Conservation (phyloP, 2,888 invertebrate species). For the Hermaeophaga mercurialis region DNA sequence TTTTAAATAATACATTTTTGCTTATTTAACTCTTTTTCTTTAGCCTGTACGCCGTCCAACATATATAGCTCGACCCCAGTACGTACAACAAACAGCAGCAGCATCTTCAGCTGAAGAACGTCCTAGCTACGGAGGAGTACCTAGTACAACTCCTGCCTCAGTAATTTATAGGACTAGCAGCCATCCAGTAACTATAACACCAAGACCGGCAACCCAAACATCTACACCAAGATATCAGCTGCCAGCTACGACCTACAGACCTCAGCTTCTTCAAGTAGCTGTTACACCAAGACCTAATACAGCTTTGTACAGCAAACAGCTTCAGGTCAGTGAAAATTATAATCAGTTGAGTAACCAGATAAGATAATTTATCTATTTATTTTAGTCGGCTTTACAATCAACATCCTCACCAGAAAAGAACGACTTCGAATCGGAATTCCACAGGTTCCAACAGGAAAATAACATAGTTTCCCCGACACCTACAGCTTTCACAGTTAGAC, state of each 20-base stretch:
- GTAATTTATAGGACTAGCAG: constrained; percentile 54
- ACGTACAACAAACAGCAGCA: constrained; percentile 40
- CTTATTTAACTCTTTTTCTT: constrained; percentile 13
- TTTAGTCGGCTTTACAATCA: constrained; percentile 24
- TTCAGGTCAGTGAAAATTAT: constrained; percentile 35
- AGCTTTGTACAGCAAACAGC: constrained; percentile 52
- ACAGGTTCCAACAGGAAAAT: constrained; percentile 71
- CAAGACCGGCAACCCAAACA: constrained; percentile 58
- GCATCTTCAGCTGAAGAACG: constrained; percentile 40
- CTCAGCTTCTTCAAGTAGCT: constrained; percentile 63
- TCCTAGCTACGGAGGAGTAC: constrained; percentile 49
- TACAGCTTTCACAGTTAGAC: constrained; percentile 47
- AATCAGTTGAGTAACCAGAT: background rate
- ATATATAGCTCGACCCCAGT: constrained; percentile 53
- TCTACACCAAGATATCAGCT: constrained; percentile 57
- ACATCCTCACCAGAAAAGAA: constrained; percentile 35
- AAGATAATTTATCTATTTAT: constrained; percentile 3
- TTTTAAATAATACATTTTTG: background rate
- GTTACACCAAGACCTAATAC: constrained; percentile 63
- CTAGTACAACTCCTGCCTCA: constrained; percentile 60
- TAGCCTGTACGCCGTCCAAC: constrained; percentile 54
- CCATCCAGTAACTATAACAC: constrained; percentile 66
- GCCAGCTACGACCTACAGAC: constrained; percentile 71
- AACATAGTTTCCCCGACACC: constrained; percentile 64
- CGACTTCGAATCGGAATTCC: constrained; percentile 78